Conservation (phyloP, 2,113 vertebrate species). For the Corythornis madagascariensis region DNA sequence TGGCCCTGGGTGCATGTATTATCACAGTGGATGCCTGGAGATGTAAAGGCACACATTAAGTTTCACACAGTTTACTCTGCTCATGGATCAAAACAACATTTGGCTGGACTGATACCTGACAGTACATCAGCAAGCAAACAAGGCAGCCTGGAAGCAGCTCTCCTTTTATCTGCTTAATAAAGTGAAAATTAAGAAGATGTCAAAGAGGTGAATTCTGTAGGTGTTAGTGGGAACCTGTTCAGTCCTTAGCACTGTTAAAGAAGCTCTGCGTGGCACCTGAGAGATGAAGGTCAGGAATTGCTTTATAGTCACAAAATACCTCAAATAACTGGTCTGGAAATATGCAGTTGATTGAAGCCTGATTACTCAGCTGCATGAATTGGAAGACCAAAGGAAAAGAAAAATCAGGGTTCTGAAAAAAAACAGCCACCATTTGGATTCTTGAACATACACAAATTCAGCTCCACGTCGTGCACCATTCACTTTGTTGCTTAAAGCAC, state of each 20-base stretch:
- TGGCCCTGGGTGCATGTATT: conserved; percentile 87
- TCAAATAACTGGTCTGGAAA: conserved; percentile 12
- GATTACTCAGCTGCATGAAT: conserved; percentile 23
- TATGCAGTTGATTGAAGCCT: conserved; percentile 1
- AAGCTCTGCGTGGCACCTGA: not conserved
- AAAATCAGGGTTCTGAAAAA: conserved; percentile 4
- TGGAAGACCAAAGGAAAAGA: not conserved
- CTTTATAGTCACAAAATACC: conserved; percentile 45
- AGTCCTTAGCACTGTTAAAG: conserved; percentile 6
- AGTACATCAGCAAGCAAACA: not conserved
- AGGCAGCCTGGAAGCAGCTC: not conserved
- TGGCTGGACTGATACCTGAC: not conserved
- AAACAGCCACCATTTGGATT: not conserved
- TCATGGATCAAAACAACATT: not conserved
- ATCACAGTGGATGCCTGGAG: conserved; percentile 92
- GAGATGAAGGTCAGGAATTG: conserved; percentile 47
- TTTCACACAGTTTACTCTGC: not conserved
- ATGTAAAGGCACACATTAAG: not conserved
- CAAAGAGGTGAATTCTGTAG: not conserved
- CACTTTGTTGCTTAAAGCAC: not conserved
- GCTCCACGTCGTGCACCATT: not conserved
- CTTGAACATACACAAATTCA: not conserved
- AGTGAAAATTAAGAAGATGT: conserved; percentile 42
- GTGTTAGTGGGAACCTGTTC: conserved; percentile 9
- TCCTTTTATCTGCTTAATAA: conserved; percentile 46